Conservation (phyloP, 2,797 vertebrate genomes). For the Micrastur ruficollis region DNA sequence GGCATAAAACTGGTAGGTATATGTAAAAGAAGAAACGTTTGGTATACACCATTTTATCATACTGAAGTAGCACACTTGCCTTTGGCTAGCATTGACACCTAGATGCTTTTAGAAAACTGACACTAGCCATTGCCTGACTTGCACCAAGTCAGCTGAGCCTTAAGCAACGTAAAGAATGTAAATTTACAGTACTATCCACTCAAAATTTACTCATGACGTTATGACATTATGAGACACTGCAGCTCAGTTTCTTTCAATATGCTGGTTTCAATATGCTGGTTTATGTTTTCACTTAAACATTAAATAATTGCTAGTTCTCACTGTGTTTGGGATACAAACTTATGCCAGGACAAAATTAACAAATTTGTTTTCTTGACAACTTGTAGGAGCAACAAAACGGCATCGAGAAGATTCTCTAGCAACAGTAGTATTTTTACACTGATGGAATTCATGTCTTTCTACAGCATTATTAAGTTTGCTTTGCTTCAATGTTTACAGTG, state of each 20-base stretch:
- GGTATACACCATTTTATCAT: not conserved
- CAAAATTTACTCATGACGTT: not conserved
- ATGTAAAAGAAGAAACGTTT: not conserved
- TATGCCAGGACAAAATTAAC: not conserved
- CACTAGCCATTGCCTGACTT: not conserved
- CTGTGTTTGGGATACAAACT: not conserved
- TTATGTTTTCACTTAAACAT: not conserved
- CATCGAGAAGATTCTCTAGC: not conserved
- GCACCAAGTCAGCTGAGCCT: not conserved
- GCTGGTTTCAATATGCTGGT: not conserved
- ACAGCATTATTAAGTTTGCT: not conserved
- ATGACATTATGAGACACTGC: not conserved
- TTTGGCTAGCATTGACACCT: not conserved
- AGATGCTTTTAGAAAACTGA: not conserved
- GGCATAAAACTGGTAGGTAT: too few species aligned
- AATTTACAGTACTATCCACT: not conserved
- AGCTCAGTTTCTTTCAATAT: not conserved
- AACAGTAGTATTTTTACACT: not conserved
- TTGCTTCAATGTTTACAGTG: not conserved
- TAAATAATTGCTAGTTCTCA: not conserved
- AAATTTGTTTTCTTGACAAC: not conserved
- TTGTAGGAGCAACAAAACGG: not conserved
- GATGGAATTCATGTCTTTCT: not conserved
- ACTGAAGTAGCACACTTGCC: not conserved
- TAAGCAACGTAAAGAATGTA: not conserved